Base-by-base conservation (phyloP, 2,797 vertebrate genomes). In the Danio choprae region DNA sequence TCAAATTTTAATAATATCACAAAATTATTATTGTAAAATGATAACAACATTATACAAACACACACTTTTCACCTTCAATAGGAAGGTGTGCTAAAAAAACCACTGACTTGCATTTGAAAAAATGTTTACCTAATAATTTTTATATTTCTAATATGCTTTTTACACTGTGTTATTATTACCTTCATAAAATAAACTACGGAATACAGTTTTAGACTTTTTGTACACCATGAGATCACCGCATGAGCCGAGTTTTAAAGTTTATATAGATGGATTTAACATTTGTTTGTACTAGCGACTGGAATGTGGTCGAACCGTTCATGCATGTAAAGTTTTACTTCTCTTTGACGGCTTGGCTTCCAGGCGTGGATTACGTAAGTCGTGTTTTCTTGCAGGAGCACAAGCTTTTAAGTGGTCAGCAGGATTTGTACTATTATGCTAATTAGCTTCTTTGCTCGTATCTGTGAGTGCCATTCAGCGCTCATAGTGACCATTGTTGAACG, bases 381-480 rank as follows among this genome's bases (percentile, higher is more conserved):
- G 70, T 78, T 83, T 84, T 81, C 55, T 65, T 74, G 76, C 62
- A 46, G 75, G 56, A 18, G 74, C 71, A 78, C 83, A 82, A 80
- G 76, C 82, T 65, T 71, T 75, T 80, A 67, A 77, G 76, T 80
- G 76, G 72, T 74, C 77, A 67, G 72, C 40, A 70, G 84, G 60
- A 64, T 77, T 65, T 16, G 83, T 67, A 74, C 79, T 86, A 68
- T 84, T 68, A 83, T 86, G 85, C 62, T 86, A 84, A 86, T 73
- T 41, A 41, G 79, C 56, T 63, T 71, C 68, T 60, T 72, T 81
- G 74, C 83, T 79, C 67, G 55, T 68, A 73, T 72, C 50, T 69
- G 65, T 53, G 83, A 63, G 55, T 72, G 64, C 79, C 79, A 83
- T 84, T 84, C 85, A 83, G 41, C 16, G n/a, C 79, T 56, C 56